phyloP scores from a whole-genome alignment of 2,888 invertebrate genomes.

The Uloborus plumipes region DNA sequence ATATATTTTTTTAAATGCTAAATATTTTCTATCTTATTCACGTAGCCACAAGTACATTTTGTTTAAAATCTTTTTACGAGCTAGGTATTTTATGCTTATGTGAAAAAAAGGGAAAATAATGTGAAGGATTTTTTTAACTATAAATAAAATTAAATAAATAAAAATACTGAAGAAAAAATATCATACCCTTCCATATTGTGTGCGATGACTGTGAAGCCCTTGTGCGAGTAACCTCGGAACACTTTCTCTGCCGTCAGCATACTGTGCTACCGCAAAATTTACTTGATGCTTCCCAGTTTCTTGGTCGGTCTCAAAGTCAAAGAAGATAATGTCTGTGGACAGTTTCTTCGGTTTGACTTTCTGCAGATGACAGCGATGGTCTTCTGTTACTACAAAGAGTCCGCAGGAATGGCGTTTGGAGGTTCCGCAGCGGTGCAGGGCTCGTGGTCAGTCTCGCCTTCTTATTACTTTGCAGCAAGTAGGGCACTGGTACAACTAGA shows the following conservation, averaged over 20 bases:
- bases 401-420: constrained; percentile 9
- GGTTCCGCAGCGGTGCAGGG: constrained; percentile 6
- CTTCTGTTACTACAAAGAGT: not conserved
- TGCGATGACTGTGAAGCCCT: constrained; percentile 13
- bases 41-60: no score
- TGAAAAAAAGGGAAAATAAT: no score
- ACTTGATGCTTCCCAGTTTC: constrained; percentile 23
- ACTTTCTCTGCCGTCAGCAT: not conserved
- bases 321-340: not conserved
- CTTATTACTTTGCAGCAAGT: not conserved
- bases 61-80: no score
- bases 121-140: no score
- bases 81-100: no score
- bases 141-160: no score
- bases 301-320: constrained; percentile 37
- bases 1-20: no score
- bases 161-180: no score
- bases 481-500: constrained; percentile 29
- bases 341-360: not conserved
- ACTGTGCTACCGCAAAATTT: constrained; percentile 25
- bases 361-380: not conserved
- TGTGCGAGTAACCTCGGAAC: constrained; percentile 18
- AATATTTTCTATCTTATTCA: no score
- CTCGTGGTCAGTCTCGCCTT: not conserved
- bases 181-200: constrained; percentile 30